Evolutionary conservation across 2,113 vertebrate species (phyloP), one percentile per base, ranked within the genome.

Genomic region (Dasyornis broadbenti): DNA sequence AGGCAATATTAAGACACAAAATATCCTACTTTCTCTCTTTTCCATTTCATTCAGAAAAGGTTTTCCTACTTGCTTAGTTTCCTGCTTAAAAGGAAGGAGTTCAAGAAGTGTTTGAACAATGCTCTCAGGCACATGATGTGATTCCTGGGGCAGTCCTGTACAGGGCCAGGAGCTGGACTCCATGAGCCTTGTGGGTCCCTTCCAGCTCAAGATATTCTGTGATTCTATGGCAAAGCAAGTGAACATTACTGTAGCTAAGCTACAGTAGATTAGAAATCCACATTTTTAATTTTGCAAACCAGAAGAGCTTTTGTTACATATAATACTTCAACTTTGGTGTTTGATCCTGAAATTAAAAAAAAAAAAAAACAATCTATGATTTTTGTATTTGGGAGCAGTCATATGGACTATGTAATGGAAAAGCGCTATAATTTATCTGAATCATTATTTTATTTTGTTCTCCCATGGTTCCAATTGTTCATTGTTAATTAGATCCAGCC

Each of bases 401-500:
- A 77, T 54, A 79, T 8, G 45, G 45, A 91, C 39, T 87, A 89
- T 28, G 86, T 82, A 95, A 95, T 95, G 91, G 95, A 96, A 96
- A 95, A 92, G 42, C 56, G 76, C 84, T 47, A 44, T 40, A 82
- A 95, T 86, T 80, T 92, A 91, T 92, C 84, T 91, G 70, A 87
- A 92, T 85, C 70, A 82, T 78, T 75, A 79, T 79, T 92, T 84
- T 83, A 92, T 94, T 94, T 92, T 94, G 68, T 86, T 91, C 73
- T 95, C 70, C 69, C 1, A 1, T 82, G 37, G 86, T 85, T 82
- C 87, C 96, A 91, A 95, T 90, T 91, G 94, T 96, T 95, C 89
- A 37, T 65, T 3, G 26, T 94, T 95, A 96, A 96, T 95, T 85
- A 94, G 82, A 95, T 90, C 94, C 95, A 94, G 94, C 50, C 87